Conservation (phyloP, 2,113 vertebrate genomes). For the Sander vitreus region DNA sequence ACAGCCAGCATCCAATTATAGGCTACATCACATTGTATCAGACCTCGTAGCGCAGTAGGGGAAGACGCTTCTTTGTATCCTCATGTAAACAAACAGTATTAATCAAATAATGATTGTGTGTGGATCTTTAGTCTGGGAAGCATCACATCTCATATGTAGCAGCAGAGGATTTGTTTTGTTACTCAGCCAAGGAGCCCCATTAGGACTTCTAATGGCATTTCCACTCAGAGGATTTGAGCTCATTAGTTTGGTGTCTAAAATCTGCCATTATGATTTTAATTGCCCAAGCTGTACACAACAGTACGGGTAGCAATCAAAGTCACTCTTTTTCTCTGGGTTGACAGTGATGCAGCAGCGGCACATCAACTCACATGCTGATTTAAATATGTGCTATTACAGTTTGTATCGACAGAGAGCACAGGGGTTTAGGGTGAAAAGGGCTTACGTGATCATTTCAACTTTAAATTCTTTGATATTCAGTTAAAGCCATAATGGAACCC, state of each 20-base stretch:
- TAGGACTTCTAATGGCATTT: slow-evolving; percentile 78
- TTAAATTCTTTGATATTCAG: not conserved
- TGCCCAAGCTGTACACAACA: slow-evolving; percentile 63
- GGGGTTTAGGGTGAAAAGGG: not conserved
- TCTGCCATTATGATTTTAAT: slow-evolving; percentile 78
- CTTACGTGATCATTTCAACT: not conserved
- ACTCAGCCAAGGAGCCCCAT: slow-evolving; percentile 64
- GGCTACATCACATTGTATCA: slow-evolving; percentile 44
- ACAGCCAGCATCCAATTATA: slow-evolving; percentile 60
- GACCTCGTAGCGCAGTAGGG: slow-evolving; percentile 46
- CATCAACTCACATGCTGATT: slow-evolving; percentile 29
- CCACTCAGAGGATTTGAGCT: slow-evolving; percentile 76
- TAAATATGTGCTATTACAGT: slow-evolving; percentile 25
- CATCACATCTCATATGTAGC: slow-evolving; percentile 61
- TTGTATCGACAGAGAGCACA: not conserved
- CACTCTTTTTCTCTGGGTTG: slow-evolving; percentile 7
- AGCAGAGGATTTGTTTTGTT: slow-evolving; percentile 74
- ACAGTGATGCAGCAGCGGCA: slow-evolving; percentile 31
- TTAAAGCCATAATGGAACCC: not conserved
- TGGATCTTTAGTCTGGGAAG: slow-evolving; percentile 62
- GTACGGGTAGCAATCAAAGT: slow-evolving; percentile 66
- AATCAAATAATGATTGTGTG: slow-evolving; percentile 70
- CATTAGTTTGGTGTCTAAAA: slow-evolving; percentile 78
- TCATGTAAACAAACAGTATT: slow-evolving; percentile 75
- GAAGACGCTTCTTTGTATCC: slow-evolving; percentile 54